Conservation (phyloP, 2,888 invertebrate genomes). For the Phortica okadai region DNA sequence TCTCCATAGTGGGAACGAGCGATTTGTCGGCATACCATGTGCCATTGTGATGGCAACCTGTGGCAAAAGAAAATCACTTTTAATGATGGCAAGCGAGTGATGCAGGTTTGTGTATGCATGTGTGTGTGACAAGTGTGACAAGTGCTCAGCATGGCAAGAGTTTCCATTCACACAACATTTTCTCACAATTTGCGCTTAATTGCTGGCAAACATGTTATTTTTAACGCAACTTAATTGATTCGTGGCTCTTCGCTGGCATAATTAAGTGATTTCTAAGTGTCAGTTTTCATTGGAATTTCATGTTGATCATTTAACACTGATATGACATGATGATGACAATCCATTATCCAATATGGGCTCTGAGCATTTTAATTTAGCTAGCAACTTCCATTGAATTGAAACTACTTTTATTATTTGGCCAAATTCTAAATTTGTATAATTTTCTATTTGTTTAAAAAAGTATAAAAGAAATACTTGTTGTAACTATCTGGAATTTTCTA, state of each 20-base stretch:
- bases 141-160: background rate
- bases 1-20: slow-evolving; percentile 83
- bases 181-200: background rate
- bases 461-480: no score
- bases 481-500: no score
- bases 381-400: no score
- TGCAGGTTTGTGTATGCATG: background rate
- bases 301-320: background rate
- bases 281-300: background rate
- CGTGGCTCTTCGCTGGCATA: background rate
- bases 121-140: background rate
- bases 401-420: no score
- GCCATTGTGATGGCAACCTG: slow-evolving; percentile 86
- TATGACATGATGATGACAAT: no score
- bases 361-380: no score
- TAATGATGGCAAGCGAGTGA: background rate
- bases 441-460: no score
- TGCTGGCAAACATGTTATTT: background rate
- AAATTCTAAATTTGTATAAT: no score
- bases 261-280: background rate
- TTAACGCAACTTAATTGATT: background rate
- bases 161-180: background rate
- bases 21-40: slow-evolving; percentile 82
- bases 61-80: slow-evolving; percentile 9
- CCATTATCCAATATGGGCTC: no score